phyloP scores from a whole-genome alignment of 2,888 invertebrate species.

The Lasioglossum vierecki region DNA sequence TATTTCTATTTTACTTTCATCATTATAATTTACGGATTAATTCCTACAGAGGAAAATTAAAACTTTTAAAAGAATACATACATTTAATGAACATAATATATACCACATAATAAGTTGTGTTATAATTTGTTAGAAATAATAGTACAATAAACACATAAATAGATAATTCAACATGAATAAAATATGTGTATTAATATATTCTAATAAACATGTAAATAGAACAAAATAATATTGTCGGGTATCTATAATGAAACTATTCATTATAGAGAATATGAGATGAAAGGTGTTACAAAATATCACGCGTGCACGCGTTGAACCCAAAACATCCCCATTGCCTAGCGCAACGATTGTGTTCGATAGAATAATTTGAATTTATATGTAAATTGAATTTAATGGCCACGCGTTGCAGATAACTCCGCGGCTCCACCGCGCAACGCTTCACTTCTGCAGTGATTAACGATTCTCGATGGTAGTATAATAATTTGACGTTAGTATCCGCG shows the following conservation, averaged over 20 bases:
- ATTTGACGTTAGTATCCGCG: slow-evolving; percentile 74
- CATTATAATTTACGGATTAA: too few relatives aligned
- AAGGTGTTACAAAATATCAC: slow-evolving; percentile 40
- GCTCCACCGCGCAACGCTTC: slow-evolving; percentile 57
- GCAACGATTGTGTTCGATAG: slow-evolving; percentile 71
- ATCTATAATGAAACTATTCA: background rate
- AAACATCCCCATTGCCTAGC: slow-evolving; percentile 46
- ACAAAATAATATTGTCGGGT: background rate
- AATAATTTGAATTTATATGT: slow-evolving; percentile 82
- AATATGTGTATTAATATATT: background rate
- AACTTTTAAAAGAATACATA: background rate
- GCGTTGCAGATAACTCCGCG: slow-evolving; percentile 76
- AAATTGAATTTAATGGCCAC: slow-evolving; percentile 81
- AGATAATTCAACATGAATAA: background rate
- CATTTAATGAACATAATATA: background rate
- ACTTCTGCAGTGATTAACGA: slow-evolving; percentile 77
- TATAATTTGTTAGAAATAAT: background rate
- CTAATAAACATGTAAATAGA: background rate
- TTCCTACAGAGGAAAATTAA: background rate
- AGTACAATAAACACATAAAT: background rate
- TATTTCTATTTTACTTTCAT: background rate
- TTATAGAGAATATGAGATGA: background rate
- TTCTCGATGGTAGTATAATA: slow-evolving; percentile 73
- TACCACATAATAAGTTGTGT: background rate
- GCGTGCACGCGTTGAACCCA: slow-evolving; percentile 31